Percentiles rank a stretch among this genome's conserved stretches.
These are phyloP conservation scores for Kuschelorhynchus macadamiae DNA, from an alignment of 2,888 invertebrate species.

Conservation along the genomic window DNA sequence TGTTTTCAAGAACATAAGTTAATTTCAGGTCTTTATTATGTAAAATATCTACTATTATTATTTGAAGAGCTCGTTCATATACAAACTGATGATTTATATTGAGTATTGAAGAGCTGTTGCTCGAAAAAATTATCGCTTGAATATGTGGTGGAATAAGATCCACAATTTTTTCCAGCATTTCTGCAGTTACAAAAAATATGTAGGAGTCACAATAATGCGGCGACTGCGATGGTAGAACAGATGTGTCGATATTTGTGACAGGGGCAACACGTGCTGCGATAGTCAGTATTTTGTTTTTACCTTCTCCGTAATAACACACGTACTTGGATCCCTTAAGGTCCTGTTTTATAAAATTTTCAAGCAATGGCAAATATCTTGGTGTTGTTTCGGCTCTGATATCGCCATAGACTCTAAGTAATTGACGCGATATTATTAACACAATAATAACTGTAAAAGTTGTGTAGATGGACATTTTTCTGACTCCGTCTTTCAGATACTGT, in stretches of 20 bases:
- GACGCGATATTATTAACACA: too few relatives aligned
- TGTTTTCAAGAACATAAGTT: conserved; percentile 18
- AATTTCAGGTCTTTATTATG: neutral
- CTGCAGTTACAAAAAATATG: conserved; percentile 2
- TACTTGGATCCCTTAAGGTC: neutral
- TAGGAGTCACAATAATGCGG: conserved; percentile 19
- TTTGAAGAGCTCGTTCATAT: conserved; percentile 11
- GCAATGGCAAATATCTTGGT: too few relatives aligned
- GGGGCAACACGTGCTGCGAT: neutral
- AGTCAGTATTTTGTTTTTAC: neutral
- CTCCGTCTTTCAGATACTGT: too few relatives aligned
- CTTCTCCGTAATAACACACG: neutral
- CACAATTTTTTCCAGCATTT: neutral
- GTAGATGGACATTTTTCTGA: too few relatives aligned
- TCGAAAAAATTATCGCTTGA: conserved; percentile 20
- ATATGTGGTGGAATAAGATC: conserved; percentile 20
- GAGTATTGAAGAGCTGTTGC: neutral
- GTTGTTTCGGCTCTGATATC: too few relatives aligned
- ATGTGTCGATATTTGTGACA: neutral
- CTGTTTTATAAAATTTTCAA: too few relatives aligned
- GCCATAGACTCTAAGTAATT: too few relatives aligned
- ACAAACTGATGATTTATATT: neutral
- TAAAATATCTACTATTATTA: neutral
- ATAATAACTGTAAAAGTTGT: too few relatives aligned
- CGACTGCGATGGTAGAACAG: neutral